Evolutionary conservation across 1,140 invertebrate genomes (phyloP).

Genomic region (Stegodyphus dumicola): DNA sequence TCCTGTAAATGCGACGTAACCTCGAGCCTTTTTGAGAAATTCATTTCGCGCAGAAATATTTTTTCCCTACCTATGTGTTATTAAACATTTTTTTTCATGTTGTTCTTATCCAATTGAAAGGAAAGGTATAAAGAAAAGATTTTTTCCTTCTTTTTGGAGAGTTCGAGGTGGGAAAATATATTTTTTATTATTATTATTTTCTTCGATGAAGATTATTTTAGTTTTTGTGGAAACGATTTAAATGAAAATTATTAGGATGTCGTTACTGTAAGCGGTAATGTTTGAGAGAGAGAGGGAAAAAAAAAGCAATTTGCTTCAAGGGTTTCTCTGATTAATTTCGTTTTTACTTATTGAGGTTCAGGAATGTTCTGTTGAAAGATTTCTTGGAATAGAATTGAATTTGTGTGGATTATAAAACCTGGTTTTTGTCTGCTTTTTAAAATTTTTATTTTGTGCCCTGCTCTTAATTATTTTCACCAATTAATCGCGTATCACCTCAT

Average conservation of each 20-base stretch:
- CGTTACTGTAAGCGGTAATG: constrained; percentile 43
- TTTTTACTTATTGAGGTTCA: too few relatives aligned
- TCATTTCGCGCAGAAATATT: constrained; percentile 26
- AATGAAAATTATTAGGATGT: constrained; percentile 36
- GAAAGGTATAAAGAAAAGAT: constrained; percentile 31
- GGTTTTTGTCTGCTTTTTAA: too few relatives aligned
- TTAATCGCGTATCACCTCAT: too few relatives aligned
- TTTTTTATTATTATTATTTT: constrained; percentile 18
- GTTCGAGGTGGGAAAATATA: too few relatives aligned
- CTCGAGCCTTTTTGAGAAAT: constrained; percentile 47
- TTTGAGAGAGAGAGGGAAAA: neutral
- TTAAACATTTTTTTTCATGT: constrained; percentile 38
- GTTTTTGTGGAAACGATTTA: constrained; percentile 34
- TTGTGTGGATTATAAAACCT: too few relatives aligned
- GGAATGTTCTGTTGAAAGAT: too few relatives aligned
- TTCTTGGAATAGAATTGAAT: too few relatives aligned
- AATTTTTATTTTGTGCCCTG: too few relatives aligned
- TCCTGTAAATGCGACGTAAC: constrained; percentile 19
- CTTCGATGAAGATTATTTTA: constrained; percentile 28
- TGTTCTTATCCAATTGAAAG: constrained; percentile 34
- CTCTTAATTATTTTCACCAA: too few relatives aligned
- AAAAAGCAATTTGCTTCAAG: too few relatives aligned
- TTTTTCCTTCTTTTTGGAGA: constrained; percentile 40
- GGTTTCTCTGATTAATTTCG: too few relatives aligned
- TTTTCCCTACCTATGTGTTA: constrained; percentile 28